A percentile compares a stretch with the other conserved stretches of the same genome.
These are phyloP conservation scores for Drosophila acutilabella DNA, from an alignment of 2,888 invertebrate species.

Conservation along the genomic window DNA sequence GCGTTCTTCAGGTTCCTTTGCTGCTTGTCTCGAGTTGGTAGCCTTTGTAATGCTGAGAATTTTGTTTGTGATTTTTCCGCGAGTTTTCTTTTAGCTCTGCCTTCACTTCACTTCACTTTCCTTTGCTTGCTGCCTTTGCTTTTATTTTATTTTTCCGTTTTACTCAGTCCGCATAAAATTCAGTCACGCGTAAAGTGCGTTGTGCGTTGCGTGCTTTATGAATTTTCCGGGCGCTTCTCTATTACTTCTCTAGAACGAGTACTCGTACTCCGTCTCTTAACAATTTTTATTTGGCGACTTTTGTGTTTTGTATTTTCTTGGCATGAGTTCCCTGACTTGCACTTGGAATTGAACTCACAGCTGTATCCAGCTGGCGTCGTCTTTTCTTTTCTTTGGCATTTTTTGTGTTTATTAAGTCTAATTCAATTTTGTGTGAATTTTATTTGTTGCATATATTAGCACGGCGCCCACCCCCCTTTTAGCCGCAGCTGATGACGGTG, in stretches of 20 bases:
- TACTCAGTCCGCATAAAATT: conserved; percentile 47
- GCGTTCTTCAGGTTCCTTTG: conserved; percentile 1
- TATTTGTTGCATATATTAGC: conserved; percentile 71
- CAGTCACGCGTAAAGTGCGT: conserved; percentile 69
- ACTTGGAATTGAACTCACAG: conserved; percentile 21
- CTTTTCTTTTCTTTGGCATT: conserved; percentile 17
- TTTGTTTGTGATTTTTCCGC: conserved; percentile 69
- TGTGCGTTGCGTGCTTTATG: conserved; percentile 65
- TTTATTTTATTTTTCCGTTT: conserved; percentile 5
- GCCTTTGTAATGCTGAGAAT: conserved; percentile 63
- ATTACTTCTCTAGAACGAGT: conserved; percentile 54
- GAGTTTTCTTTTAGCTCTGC: conserved; percentile 29
- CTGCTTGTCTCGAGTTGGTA: conserved; percentile 11
- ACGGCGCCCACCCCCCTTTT: conserved; percentile 5
- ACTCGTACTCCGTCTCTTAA: background rate
- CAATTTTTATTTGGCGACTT: conserved; percentile 39
- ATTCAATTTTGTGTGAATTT: conserved; percentile 73
- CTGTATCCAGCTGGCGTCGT: conserved; percentile 45
- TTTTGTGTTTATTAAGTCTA: conserved; percentile 70
- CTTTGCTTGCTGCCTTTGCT: conserved; percentile 22
- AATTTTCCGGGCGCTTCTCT: conserved; percentile 50
- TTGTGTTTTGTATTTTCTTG: conserved; percentile 29
- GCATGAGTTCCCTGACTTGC: background rate
- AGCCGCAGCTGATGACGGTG: conserved; percentile 17
- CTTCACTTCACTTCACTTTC: background rate